Base-by-base conservation (phyloP, 1,140 invertebrate species). In the Eriosoma lanigerum region DNA sequence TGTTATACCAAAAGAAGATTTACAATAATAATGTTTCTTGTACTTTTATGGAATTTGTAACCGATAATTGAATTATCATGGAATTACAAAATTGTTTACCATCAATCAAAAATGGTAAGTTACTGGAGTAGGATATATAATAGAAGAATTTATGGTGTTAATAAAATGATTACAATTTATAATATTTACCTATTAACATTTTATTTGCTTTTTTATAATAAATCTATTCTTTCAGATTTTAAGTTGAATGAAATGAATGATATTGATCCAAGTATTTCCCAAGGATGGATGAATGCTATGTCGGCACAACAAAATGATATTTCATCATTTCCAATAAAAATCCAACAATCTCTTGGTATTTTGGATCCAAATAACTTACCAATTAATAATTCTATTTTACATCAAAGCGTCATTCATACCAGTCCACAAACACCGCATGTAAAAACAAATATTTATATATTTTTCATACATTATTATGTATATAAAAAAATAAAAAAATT, bases 251-350 rank as follows among this genome's bases (percentile, higher is more conserved):
- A 78, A 78, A 70, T 78, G 9, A 78, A 60, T 46, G 56, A 60
- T n/a, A 3, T 72, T 10, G 19, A 54, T n/a, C 38, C 52, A 1
- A 78, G 26, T 4, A 78, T 60, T 26, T 10, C 32, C 24, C 73
- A 78, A 60, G 73, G 38, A 15, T 81, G 81, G 81, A 38, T 38
- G 32, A 75, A 76, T 13, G 17, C 54, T 13, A 64, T 81, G 26
- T n/a, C 81, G 5, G 24, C 73, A 44, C 81, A 81, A 38, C 32
- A 3, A 38, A 38, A 38, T 44, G 81, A 81, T 44, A 82, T 88
- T 83, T 86, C 88, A 83, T 87, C 88, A 83, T 88, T 88, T 15
- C 87, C 88, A 66, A 87, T 88, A 19, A 89, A 89, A 83, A 84
- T 89, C 19, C 87, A 87, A 81, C 83, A 87, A 17, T 85, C 86